Evolutionary conservation across 2,113 vertebrate species (phyloP).

Genomic region (Macquaria australasica): DNA sequence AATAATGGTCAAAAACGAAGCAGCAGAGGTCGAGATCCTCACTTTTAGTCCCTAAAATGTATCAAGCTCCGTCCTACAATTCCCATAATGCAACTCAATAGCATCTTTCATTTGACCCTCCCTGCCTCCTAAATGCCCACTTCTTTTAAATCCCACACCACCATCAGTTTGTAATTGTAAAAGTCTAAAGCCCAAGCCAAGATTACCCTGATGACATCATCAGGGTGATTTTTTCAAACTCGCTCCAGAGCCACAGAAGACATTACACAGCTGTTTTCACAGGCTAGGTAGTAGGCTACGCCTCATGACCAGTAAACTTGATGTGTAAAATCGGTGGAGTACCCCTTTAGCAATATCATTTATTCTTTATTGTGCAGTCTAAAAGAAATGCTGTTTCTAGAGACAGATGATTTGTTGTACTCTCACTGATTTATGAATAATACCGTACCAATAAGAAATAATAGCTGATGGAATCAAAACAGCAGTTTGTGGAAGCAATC

Average conservation of each 20-base stretch:
- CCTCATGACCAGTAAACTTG: background rate
- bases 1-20: background rate
- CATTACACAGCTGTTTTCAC: background rate
- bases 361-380: background rate
- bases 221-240: background rate
- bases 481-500: conserved; percentile 82
- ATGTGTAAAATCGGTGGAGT: background rate
- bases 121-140: no score
- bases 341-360: background rate
- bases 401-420: background rate
- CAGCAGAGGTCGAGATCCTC: background rate
- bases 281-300: no score
- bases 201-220: background rate
- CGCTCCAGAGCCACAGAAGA: background rate
- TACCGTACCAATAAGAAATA: conserved; percentile 76
- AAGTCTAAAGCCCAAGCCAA: background rate
- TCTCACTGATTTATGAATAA: conserved; percentile 26
- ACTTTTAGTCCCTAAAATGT: background rate
- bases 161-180: no score
- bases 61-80: background rate
- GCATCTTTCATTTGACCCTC: background rate
- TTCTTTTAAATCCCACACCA: background rate
- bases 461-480: conserved; percentile 79
- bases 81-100: background rate
- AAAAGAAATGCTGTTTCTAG: background rate